Conservation (phyloP, 2,888 invertebrate genomes). For the Coecobrya sp. region DNA sequence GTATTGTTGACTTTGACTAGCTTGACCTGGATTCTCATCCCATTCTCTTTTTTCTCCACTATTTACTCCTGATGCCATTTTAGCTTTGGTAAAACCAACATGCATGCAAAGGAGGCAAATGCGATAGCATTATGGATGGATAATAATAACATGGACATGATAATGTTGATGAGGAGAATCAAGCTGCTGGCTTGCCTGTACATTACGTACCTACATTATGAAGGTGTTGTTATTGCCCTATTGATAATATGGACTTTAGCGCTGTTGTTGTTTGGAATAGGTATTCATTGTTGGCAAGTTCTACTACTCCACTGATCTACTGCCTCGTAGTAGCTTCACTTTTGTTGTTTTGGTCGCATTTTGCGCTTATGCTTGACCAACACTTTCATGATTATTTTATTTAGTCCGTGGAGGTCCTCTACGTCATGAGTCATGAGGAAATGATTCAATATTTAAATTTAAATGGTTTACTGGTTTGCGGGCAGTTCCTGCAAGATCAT, state of each 20-base stretch:
- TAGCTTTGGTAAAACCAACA: constrained; percentile 31
- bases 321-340: constrained; percentile 54
- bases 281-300: constrained; percentile 50
- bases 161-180: constrained; percentile 10
- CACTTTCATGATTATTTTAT: constrained; percentile 19
- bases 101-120: constrained; percentile 59
- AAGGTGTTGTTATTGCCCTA: constrained; percentile 3
- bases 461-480: neutral
- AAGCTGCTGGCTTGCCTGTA: neutral
- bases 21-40: constrained; percentile 85
- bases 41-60: constrained; percentile 79
- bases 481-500: neutral
- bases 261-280: neutral
- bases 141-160: constrained; percentile 61
- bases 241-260: neutral
- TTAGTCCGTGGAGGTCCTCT: constrained; percentile 44
- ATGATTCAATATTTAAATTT: neutral
- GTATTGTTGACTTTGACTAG: constrained; percentile 86
- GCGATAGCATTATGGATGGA: constrained; percentile 53
- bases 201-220: neutral
- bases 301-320: constrained; percentile 74
- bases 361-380: neutral
- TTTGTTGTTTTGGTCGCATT: constrained; percentile 36
- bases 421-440: constrained; percentile 28
- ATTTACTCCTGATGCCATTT: constrained; percentile 59